phyloP scores from a whole-genome alignment of 2,797 vertebrate genomes.

The Miichthys miiuy region DNA sequence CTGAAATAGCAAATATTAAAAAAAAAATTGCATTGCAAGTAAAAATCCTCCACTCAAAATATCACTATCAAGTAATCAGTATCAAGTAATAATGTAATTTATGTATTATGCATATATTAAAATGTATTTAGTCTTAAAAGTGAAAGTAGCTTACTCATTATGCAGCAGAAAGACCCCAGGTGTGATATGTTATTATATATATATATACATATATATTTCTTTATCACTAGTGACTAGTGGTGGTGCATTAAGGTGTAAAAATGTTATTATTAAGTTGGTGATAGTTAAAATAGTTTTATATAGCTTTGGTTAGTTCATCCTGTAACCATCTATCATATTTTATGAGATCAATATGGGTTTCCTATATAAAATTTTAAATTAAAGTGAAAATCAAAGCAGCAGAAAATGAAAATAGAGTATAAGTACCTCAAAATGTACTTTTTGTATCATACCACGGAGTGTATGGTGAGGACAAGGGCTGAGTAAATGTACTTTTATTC shows the following conservation, averaged over 20 bases:
- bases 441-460: not conserved
- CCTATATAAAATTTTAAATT: not conserved
- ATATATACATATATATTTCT: too few relatives aligned
- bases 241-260: not conserved
- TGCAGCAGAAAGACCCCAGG: not conserved
- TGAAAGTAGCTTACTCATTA: not conserved
- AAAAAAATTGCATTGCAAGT: not conserved
- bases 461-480: too few relatives aligned
- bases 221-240: too few relatives aligned
- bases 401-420: not conserved
- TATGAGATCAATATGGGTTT: not conserved
- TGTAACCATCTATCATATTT: not conserved
- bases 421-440: not conserved
- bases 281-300: not conserved
- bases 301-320: not conserved
- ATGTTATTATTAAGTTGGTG: not conserved
- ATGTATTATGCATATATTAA: not conserved
- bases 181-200: not conserved
- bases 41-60: not conserved
- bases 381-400: not conserved
- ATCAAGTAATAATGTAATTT: not conserved
- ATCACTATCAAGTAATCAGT: too few relatives aligned
- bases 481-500: not conserved
- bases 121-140: not conserved
- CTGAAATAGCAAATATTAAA: not conserved